phyloP scores from a whole-genome alignment of 1,140 invertebrate genomes.

The Thalassaphorura encarpata region DNA sequence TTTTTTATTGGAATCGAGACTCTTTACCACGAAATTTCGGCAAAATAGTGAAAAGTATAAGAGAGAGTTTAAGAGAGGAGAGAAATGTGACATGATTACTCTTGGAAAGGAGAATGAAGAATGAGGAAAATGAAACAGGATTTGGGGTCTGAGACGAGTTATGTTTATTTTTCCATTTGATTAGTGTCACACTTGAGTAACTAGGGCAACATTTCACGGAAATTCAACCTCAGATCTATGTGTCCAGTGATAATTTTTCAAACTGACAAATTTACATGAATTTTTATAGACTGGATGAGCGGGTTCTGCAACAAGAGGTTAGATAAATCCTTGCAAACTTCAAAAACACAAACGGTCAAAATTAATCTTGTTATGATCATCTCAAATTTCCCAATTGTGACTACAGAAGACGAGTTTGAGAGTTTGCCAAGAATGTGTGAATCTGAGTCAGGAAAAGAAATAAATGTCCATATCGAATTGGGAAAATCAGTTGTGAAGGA shows the following conservation, averaged over 20 bases:
- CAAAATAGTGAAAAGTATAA: no score
- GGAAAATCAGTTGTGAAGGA: background rate
- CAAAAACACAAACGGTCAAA: slow-evolving; percentile 13
- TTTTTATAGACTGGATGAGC: background rate
- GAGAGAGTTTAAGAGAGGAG: no score
- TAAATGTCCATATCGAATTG: background rate
- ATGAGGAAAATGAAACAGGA: slow-evolving; percentile 34
- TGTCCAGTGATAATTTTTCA: background rate
- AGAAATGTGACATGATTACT: slow-evolving; percentile 18
- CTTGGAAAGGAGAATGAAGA: slow-evolving; percentile 36
- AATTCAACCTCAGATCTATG: no score
- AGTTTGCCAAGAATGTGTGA: slow-evolving; percentile 24
- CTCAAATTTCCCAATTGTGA: slow-evolving; percentile 27
- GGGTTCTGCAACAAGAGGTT: slow-evolving; percentile 19
- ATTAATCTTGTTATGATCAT: slow-evolving; percentile 24
- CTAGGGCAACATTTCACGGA: background rate
- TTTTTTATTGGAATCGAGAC: no score
- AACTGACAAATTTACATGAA: background rate
- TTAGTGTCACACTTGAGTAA: background rate
- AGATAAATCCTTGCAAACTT: slow-evolving; percentile 27
- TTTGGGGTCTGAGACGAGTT: slow-evolving; percentile 8
- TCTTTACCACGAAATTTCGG: no score
- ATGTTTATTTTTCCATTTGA: background rate
- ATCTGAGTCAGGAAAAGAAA: no score
- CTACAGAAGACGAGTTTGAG: slow-evolving; percentile 18